Base-by-base conservation (phyloP, 2,113 vertebrate genomes). In the Bambusicola thoracicus region DNA sequence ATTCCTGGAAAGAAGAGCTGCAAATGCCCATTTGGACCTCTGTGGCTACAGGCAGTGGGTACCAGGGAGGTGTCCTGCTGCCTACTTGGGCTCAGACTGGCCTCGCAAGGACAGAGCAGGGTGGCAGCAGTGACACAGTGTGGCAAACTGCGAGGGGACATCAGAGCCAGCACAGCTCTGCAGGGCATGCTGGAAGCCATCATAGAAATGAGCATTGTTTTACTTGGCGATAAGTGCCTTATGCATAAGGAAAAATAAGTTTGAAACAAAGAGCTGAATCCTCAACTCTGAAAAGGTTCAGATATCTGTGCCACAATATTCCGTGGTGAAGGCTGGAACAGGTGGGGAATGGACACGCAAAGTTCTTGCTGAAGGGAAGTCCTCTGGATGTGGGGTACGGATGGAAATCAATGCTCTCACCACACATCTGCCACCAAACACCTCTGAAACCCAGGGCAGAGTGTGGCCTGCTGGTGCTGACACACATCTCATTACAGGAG, bases 1-100 rank as follows among this genome's bases (percentile, higher is more conserved):
- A 89, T 81, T 89, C 83, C 91, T 92, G 83, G 62, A 84, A 88
- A 81, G 65, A 93, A 32, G 56, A 74, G 48, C 80, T 89, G 56
- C 49, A 75, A 92, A 92, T 76, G 66, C 48, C 70, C 79, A 34
- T 58, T 84, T 92, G 86, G 66, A 92, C 94, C 46, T 66, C 21
- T 27, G 18, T 73, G 94, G 83, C 81, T 68, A 75, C 0, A 3
- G 22, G 61, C 32, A 2, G 51, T 6, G 81, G 72, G 59, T 67
- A 48, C 0, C 0, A 92, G 46, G 21, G 27, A 65, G 36, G 66
- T 68, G 21, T 51, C 43, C 3, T 49, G 63, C 68, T 95, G 69
- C n/a, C n/a, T 65, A 61, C 69, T n/a, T 7, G 41, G 43, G 46
- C 61, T 61, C 68, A 61, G 77, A 56, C 41, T 25, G 32, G 38